A percentile compares a stretch with the other conserved stretches of the same genome.
Conservation (phyloP, 2,888 invertebrate genomes). For the Miltochrista miniata region DNA sequence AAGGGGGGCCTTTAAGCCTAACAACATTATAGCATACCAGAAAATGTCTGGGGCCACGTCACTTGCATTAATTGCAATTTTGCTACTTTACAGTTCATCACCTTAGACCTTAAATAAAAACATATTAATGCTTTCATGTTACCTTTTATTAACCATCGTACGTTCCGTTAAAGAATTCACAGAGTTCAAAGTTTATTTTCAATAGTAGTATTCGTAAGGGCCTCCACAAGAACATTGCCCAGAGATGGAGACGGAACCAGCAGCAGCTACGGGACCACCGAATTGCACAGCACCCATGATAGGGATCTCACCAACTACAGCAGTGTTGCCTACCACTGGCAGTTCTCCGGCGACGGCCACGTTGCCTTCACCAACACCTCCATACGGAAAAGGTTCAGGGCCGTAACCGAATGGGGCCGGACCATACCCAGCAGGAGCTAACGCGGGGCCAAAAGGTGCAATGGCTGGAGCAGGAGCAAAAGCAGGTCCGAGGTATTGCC, state of each 20-base stretch:
- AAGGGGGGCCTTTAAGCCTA: too few species aligned
- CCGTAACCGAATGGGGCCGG: not conserved
- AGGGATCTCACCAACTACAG: constrained; percentile 8
- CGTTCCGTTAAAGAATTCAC: too few species aligned
- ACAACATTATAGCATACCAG: too few species aligned
- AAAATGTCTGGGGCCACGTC: too few species aligned
- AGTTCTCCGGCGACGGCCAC: constrained; percentile 7
- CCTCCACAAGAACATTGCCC: not conserved
- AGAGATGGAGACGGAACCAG: constrained; percentile 2
- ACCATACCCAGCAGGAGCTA: not conserved
- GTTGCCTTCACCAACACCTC: constrained; percentile 8
- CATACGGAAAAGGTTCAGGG: not conserved
- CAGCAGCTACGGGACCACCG: constrained; percentile 6
- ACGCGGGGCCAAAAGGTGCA: not conserved
- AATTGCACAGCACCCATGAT: constrained; percentile 16
- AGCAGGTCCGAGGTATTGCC: not conserved
- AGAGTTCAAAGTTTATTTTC: too few species aligned
- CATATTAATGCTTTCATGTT: too few species aligned
- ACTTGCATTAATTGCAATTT: too few species aligned
- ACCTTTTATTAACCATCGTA: too few species aligned
- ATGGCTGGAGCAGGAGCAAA: not conserved
- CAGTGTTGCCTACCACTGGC: constrained; percentile 7
- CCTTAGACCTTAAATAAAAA: too few species aligned
- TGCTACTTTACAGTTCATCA: too few species aligned
- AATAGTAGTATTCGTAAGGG: too few species aligned